These are phyloP conservation scores for Tetheella fluctuosa DNA, from an alignment of 2,888 invertebrate genomes.

Conservation along the genomic window DNA sequence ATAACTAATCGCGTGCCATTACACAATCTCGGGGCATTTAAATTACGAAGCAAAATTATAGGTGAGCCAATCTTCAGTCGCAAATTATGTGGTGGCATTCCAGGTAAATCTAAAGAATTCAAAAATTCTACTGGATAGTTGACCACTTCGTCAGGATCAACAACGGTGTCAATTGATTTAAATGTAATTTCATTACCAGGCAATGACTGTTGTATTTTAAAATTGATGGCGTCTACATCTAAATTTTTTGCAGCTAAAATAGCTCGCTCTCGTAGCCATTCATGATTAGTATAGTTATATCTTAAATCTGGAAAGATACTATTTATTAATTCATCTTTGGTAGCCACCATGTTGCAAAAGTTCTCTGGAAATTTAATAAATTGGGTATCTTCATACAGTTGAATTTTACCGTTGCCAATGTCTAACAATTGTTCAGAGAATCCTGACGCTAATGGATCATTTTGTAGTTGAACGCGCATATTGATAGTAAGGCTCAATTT, in stretches of 20 bases:
- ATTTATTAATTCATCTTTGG: constrained; percentile 21
- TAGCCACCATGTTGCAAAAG: constrained; percentile 23
- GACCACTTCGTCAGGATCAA: constrained; percentile 23
- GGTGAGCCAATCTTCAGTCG: constrained; percentile 22
- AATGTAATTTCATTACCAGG: neutral
- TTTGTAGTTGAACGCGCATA: constrained; percentile 17
- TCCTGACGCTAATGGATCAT: constrained; percentile 16
- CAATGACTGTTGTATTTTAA: neutral
- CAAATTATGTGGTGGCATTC: constrained; percentile 25
- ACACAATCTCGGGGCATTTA: constrained; percentile 23
- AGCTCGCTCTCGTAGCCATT: constrained; percentile 24
- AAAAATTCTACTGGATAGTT: constrained; percentile 31
- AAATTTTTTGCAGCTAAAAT: constrained; percentile 21
- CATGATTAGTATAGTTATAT: constrained; percentile 21
- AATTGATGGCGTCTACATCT: constrained; percentile 10
- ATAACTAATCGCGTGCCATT: constrained; percentile 22
- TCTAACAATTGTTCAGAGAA: constrained; percentile 19
- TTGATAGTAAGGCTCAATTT: constrained; percentile 29
- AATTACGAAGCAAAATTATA: constrained; percentile 24
- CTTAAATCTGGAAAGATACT: constrained; percentile 20
- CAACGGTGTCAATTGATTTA: constrained; percentile 20
- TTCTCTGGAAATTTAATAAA: constrained; percentile 22
- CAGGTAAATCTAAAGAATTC: constrained; percentile 31
- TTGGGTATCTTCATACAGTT: constrained; percentile 18
- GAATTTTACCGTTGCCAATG: constrained; percentile 19